Conservation (phyloP, 2,888 invertebrate species). For the Halocaridina rubra region DNA sequence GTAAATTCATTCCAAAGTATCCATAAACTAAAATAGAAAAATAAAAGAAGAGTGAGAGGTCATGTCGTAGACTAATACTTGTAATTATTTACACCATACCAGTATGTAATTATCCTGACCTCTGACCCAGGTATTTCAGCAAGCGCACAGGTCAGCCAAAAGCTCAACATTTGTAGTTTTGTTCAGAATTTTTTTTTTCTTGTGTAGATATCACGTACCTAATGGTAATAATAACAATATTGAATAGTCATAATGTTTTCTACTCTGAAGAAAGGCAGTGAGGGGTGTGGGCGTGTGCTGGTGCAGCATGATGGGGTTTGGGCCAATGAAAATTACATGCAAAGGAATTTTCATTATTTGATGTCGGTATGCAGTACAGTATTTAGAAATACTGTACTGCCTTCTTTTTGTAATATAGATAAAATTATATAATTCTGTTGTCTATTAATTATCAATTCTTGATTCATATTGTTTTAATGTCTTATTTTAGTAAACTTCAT, state of each 20-base stretch:
- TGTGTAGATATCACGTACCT: constrained; percentile 35
- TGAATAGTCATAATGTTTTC: constrained; percentile 26
- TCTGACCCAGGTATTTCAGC: constrained; percentile 12
- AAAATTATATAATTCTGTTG: not conserved
- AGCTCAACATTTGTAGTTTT: constrained; percentile 44
- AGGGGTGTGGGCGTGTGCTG: constrained; percentile 36
- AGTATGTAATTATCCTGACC: not conserved
- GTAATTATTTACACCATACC: not conserved
- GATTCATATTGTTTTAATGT: not conserved
- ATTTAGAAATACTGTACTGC: no score
- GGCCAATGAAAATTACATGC: no score
- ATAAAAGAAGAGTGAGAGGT: no score
- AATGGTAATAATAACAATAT: not conserved
- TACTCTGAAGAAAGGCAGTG: constrained; percentile 33
- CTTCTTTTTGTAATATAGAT: not conserved
- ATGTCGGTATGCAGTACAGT: no score
- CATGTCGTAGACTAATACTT: not conserved
- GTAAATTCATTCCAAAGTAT: constrained; percentile 1
- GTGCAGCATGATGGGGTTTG: not conserved
- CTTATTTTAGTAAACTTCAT: no score
- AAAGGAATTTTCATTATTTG: no score
- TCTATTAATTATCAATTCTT: not conserved
- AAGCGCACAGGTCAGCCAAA: constrained; percentile 34
- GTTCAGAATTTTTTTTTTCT: constrained; percentile 46
- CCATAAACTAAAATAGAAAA: no score